A percentile compares a stretch with the other conserved stretches of the same genome.
These are phyloP conservation scores for Lanistes nyassanus DNA, from an alignment of 1,140 invertebrate species.

Conservation along the genomic window DNA sequence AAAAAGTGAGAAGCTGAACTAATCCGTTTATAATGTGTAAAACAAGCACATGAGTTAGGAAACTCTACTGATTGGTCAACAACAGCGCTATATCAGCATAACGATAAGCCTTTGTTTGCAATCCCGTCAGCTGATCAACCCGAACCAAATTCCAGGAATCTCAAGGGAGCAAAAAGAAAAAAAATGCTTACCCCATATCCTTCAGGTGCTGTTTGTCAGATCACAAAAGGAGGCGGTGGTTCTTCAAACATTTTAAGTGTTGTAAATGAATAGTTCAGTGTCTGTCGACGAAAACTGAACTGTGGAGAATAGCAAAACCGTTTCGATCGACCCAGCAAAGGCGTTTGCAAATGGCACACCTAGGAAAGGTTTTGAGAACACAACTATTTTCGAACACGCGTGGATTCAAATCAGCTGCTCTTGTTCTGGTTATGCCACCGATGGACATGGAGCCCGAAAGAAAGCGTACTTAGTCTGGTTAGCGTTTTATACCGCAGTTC, in stretches of 20 bases:
- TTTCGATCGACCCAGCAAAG: background rate
- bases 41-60: background rate
- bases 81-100: no score
- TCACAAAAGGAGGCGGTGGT: conserved; percentile 16
- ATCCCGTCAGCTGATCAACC: conserved; percentile 8
- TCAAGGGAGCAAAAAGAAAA: background rate
- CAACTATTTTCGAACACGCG: background rate
- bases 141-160: background rate
- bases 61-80: no score
- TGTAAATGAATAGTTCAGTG: background rate
- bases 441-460: no score
- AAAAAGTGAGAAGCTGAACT: background rate
- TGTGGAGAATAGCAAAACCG: background rate
- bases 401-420: no score
- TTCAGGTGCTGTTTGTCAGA: conserved; percentile 24
- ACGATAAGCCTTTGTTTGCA: background rate
- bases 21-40: background rate
- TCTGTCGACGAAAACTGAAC: background rate
- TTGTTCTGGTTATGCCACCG: no score
- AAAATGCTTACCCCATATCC: conserved; percentile 28
- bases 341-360: conserved; percentile 11
- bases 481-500: no score
- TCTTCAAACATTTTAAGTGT: conserved; percentile 24
- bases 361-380: conserved; percentile 9
- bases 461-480: no score